Base-by-base conservation (phyloP, 2,888 invertebrate genomes). In the Hydriomena furcata region DNA sequence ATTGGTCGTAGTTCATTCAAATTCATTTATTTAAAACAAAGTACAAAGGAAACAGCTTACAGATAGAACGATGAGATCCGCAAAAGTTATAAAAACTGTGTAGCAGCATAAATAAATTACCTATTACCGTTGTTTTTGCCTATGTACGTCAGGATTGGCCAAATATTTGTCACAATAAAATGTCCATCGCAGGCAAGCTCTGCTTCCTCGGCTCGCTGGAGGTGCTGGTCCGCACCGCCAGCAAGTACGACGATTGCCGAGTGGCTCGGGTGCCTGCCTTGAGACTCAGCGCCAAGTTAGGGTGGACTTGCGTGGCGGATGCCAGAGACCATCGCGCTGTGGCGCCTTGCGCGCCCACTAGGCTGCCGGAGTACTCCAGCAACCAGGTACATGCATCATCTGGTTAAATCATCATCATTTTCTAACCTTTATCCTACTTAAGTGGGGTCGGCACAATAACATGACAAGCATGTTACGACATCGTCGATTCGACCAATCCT, bases 221-320 rank as follows among this genome's bases (percentile, higher is more conserved):
- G 82, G 96, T 99, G 65, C 98, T 95, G 71, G 98, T 98, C 1
- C 93, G 98, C 49, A 99, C 99, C 0, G 99, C 99, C 0, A 99
- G 99, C 53, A 99, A 99, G 80, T 99, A 99, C 87, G 99, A 99
- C 83, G 99, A 99, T 84, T 98, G 98, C 74, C 94, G 97, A 41
- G 92, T 99, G 59, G 84, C 99, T 24, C 96, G 98, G 73, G 91
- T 99, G 63, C 99, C 99, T 0, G 95, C 96, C 70, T 91, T 99
- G 31, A 95, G 96, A 63, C 91, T 98, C 38, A 93, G 94, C 8
- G 93, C 97, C 7, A 95, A 96, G 74, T 88, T 99, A 61, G 94
- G 95, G 63, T 99, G 99, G 99, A 92, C 94, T 50, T 98, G 98
- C 75, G 90, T 96, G 36, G 98, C 97, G 0, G 97, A 99, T 86